These are phyloP conservation scores for Coenobita brevimanus DNA, from an alignment of 1,140 invertebrate genomes.

Conservation along the genomic window DNA sequence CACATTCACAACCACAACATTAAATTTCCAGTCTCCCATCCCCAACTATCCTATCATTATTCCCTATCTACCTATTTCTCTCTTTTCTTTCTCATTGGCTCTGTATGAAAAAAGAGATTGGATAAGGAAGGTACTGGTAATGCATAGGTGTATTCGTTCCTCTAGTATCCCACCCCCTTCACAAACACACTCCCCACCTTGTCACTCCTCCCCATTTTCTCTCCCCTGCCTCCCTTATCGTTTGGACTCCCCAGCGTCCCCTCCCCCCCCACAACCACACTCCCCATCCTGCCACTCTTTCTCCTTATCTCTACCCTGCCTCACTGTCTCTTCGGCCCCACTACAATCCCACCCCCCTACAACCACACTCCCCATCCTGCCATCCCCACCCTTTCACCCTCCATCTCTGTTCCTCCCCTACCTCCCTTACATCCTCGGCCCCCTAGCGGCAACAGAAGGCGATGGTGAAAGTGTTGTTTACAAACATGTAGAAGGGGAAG, in stretches of 20 bases:
- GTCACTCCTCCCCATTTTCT: neutral
- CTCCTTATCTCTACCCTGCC: too few species aligned
- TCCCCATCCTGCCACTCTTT: neutral
- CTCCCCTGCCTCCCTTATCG: neutral
- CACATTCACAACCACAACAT: too few species aligned
- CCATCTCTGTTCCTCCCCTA: too few species aligned
- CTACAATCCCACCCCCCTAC: neutral
- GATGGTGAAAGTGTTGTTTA: conserved; percentile 13
- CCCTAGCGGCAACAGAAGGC: neutral
- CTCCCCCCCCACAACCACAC: neutral
- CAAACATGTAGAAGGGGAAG: neutral
- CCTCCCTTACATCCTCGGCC: too few species aligned
- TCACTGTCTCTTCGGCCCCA: too few species aligned
- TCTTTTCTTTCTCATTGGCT: neutral
- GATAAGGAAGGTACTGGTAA: too few species aligned
- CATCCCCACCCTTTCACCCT: neutral
- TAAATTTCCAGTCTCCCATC: too few species aligned
- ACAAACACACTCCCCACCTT: neutral
- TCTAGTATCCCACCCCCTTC: neutral
- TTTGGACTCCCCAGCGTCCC: neutral
- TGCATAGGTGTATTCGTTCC: neutral
- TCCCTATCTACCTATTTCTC: neutral
- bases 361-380: neutral
- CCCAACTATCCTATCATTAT: neutral
- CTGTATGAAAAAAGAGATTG: too few species aligned